Evolutionary conservation across 2,888 invertebrate species (phyloP), one percentile per base, ranked within the genome.

Genomic region (Lasioglossum zephyrum): DNA sequence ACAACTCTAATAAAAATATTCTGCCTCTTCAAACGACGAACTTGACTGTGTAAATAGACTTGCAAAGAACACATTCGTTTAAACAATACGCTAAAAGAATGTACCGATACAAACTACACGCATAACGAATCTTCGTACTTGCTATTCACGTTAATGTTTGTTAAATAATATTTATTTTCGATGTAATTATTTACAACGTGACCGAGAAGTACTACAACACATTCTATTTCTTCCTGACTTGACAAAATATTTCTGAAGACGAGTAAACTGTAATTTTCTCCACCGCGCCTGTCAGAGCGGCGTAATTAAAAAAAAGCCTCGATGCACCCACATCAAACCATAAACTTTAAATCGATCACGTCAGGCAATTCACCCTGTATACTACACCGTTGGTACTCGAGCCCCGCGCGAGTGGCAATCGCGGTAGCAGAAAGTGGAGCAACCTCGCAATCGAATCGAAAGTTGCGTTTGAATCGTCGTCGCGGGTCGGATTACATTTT

Each of bases 331-430:
- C 57, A 11, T 11, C 57, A 57, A 57, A 57, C n/a, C n/a, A n/a
- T 57, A 57, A n/a, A n/a, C n/a, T 57, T 53, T n/a, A 57, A 57
- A 57, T 57, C 57, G n/a, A 57, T n/a, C 57, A 57, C 3, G 57
- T 57, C 9, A 57, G 11, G n/a, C 11, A 57, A 57, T n/a, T 57
- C 57, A 57, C 57, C 57, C 57, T 57, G 57, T 57, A 57, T 57
- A 57, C 57, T n/a, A 11, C n/a, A 57, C 11, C 11, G 57, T n/a
- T n/a, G 57, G 57, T 11, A n/a, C 57, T 57, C 57, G 57, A 53
- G n/a, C 22, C n/a, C 53, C 53, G n/a, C n/a, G 53, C 53, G 53
- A 57, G 57, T 57, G 57, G 57, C 57, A 57, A 57, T 57, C n/a
- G 57, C n/a, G n/a, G n/a, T n/a, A n/a, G 57, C 57, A 63, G 36